These are phyloP conservation scores for Urocynchramus pylzowi DNA, from an alignment of 2,113 vertebrate genomes.

Conservation along the genomic window DNA sequence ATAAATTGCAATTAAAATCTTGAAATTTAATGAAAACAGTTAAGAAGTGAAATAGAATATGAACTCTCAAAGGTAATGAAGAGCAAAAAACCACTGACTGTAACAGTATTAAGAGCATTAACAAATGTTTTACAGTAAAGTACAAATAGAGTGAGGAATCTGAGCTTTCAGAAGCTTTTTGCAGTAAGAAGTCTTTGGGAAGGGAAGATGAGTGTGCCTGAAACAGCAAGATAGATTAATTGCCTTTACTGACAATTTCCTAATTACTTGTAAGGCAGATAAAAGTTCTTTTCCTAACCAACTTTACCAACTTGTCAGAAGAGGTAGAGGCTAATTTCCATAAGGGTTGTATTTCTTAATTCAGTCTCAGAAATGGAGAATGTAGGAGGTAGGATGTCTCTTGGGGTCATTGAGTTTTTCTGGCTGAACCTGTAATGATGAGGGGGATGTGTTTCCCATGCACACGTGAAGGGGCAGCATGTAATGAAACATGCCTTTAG, in stretches of 20 bases:
- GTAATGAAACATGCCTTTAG: background rate
- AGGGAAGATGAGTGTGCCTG: background rate
- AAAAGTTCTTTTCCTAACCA: background rate
- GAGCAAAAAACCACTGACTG: background rate
- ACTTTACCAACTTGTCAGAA: background rate
- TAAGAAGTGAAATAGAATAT: background rate
- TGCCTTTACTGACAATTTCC: background rate
- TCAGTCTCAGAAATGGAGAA: background rate
- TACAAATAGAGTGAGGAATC: background rate
- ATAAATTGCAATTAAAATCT: background rate
- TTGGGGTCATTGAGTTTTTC: background rate
- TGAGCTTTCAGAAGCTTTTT: background rate
- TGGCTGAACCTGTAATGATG: background rate
- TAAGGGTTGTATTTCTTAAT: background rate
- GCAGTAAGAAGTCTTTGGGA: background rate
- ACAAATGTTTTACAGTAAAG: background rate
- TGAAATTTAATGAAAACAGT: background rate
- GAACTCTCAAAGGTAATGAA: background rate
- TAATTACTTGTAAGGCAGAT: background rate
- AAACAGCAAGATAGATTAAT: background rate
- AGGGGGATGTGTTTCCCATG: background rate
- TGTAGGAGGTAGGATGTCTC: background rate
- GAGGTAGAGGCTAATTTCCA: background rate
- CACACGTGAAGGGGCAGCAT: background rate
- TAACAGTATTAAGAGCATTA: background rate